These are phyloP conservation scores for Anoplophora glabripennis DNA, from an alignment of 1,140 invertebrate genomes.

Conservation along the genomic window DNA sequence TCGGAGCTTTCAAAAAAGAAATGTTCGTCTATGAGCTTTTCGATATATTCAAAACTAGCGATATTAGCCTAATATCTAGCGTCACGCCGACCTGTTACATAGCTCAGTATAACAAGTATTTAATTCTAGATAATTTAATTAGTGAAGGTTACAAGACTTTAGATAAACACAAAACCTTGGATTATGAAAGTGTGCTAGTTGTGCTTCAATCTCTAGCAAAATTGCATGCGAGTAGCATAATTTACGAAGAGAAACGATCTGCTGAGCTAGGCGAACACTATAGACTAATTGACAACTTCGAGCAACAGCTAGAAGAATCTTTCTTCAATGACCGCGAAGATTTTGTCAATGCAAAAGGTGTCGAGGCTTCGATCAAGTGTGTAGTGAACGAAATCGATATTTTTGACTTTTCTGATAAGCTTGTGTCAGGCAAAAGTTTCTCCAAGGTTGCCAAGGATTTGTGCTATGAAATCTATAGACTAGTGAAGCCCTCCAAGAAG, in stretches of 20 bases:
- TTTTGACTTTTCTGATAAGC: constrained; percentile 13
- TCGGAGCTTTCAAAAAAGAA: constrained; percentile 32
- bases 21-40: constrained; percentile 30
- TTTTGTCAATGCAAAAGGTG: constrained; percentile 21
- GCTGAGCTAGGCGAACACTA: constrained; percentile 16
- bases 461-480: constrained; percentile 17
- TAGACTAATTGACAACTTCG: constrained; percentile 21
- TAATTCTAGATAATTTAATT: constrained; percentile 36
- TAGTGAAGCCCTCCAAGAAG: constrained; percentile 27
- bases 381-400: constrained; percentile 25
- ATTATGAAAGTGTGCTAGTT: constrained; percentile 32
- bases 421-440: constrained; percentile 9
- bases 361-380: constrained; percentile 26
- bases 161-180: constrained; percentile 36
- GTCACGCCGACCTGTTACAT: constrained; percentile 27
- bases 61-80: constrained; percentile 35
- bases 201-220: constrained; percentile 40
- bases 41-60: constrained; percentile 12
- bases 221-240: constrained; percentile 44
- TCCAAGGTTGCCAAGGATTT: constrained; percentile 1
- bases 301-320: constrained; percentile 32
- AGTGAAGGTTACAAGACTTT: constrained; percentile 30
- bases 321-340: constrained; percentile 20
- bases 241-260: constrained; percentile 41
- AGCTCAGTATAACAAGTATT: constrained; percentile 23